Evolutionary conservation across 2,113 vertebrate genomes (phyloP).

Genomic region (Piliocolobus tephrosceles): DNA sequence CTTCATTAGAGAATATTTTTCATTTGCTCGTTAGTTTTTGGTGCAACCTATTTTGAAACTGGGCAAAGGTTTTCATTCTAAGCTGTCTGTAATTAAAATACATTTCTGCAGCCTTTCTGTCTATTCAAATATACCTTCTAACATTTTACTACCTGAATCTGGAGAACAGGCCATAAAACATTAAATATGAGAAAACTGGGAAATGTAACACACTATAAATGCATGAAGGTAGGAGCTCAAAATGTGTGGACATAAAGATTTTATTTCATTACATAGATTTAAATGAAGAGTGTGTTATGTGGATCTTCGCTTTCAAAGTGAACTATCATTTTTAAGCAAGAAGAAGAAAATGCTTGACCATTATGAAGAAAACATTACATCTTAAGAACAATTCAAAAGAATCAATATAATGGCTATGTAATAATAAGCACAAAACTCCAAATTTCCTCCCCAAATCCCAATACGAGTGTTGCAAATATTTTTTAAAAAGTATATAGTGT

Average conservation of each 20-base stretch:
- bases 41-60: conserved; percentile 32
- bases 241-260: conserved; percentile 80
- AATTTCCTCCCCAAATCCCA: neutral
- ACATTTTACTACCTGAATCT: conserved; percentile 81
- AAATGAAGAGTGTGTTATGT: conserved; percentile 76
- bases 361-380: conserved; percentile 65
- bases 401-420: neutral
- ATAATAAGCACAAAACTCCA: neutral
- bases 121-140: conserved; percentile 61
- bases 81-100: conserved; percentile 76
- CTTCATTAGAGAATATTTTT: conserved; percentile 2
- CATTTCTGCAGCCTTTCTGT: conserved; percentile 62
- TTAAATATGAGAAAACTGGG: conserved; percentile 81
- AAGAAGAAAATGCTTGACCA: conserved; percentile 64
- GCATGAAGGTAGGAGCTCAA: conserved; percentile 77
- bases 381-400: conserved; percentile 49
- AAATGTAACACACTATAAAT: conserved; percentile 80
- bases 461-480: neutral
- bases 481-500: neutral
- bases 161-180: conserved; percentile 78
- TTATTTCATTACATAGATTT: conserved; percentile 82
- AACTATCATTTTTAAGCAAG: conserved; percentile 75
- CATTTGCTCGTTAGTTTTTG: conserved; percentile 45
- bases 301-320: conserved; percentile 77
- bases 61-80: neutral